Percentiles rank a stretch among this genome's conserved stretches.
These are phyloP conservation scores for Neotoma lepida DNA, from an alignment of 2,113 vertebrate genomes.

Conservation along the genomic window DNA sequence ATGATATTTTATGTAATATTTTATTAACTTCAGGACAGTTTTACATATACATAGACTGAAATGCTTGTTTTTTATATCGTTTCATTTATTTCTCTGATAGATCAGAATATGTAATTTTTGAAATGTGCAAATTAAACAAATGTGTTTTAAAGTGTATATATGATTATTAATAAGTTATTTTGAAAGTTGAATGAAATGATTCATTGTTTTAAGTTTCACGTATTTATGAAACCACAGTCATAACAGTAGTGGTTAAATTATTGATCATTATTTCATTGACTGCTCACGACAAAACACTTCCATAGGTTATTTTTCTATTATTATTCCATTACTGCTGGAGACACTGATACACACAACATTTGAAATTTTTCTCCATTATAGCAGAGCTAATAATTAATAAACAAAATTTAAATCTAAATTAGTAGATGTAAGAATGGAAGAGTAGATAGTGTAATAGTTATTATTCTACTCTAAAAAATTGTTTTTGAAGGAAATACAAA, in stretches of 20 bases:
- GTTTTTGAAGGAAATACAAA: slow-evolving; percentile 3
- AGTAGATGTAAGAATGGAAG: too few relatives aligned
- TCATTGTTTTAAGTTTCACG: slow-evolving; percentile 13
- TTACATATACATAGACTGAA: slow-evolving; percentile 44
- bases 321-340: slow-evolving; percentile 17
- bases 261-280: background rate
- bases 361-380: slow-evolving; percentile 21
- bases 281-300: background rate
- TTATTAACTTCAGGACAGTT: slow-evolving; percentile 40
- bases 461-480: background rate
- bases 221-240: slow-evolving; percentile 23
- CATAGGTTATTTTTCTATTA: background rate
- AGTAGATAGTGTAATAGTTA: too few relatives aligned
- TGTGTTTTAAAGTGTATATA: slow-evolving; percentile 31
- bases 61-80: background rate
- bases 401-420: background rate
- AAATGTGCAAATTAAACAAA: slow-evolving; percentile 46
- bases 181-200: slow-evolving; percentile 51
- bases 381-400: slow-evolving; percentile 18
- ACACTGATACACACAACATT: background rate
- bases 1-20: slow-evolving; percentile 55
- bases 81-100: slow-evolving; percentile 55
- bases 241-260: background rate
- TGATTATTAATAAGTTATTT: background rate
- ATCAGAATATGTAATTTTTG: slow-evolving; percentile 41